Conservation (phyloP, 2,797 vertebrate species). For the Carduelis carduelis region DNA sequence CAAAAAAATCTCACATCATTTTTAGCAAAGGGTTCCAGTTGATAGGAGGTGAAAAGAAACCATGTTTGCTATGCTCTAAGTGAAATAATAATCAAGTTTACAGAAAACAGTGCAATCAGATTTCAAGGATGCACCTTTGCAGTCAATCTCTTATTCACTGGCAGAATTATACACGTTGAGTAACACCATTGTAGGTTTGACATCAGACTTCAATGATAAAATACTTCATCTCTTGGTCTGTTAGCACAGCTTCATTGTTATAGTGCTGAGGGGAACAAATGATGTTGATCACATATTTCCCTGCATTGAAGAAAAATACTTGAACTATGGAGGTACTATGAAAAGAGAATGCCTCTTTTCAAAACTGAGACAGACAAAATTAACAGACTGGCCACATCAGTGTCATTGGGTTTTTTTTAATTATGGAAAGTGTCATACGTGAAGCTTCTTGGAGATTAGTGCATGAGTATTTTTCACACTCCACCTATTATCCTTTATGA, state of each 20-base stretch:
- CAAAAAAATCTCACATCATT: not conserved
- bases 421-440: not conserved
- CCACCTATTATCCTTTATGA: not conserved
- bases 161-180: not conserved
- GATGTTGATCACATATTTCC: not conserved
- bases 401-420: rapidly evolving
- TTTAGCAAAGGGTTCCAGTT: not conserved
- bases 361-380: not conserved
- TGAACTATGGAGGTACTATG: not conserved
- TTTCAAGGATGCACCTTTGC: not conserved
- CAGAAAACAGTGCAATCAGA: not conserved
- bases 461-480: not conserved
- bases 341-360: not conserved
- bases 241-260: not conserved
- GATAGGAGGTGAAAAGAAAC: not conserved
- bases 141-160: not conserved
- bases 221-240: not conserved
- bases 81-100: not conserved
- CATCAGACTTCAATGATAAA: not conserved
- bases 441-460: not conserved
- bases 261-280: not conserved
- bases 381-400: not conserved
- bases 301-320: not conserved
- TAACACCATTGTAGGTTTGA: not conserved
- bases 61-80: not conserved